These are phyloP conservation scores for Littorina saxatilis DNA, from an alignment of 1,140 invertebrate genomes.

Conservation along the genomic window DNA sequence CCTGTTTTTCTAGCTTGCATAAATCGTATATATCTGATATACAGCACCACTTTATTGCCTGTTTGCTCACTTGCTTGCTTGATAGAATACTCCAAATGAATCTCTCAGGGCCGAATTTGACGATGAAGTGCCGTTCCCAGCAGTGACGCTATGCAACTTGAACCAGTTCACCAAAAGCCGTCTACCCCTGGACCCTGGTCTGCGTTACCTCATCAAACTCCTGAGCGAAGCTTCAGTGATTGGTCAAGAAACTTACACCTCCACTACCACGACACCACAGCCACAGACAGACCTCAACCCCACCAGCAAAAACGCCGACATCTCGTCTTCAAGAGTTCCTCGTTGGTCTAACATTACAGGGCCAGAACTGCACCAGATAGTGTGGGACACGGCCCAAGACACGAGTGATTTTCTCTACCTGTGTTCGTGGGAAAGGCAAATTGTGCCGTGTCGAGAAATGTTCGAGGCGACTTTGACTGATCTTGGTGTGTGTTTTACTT, in stretches of 20 bases:
- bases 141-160: conserved; percentile 9
- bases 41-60: no score
- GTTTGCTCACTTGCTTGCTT: no score
- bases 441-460: not conserved
- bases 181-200: not conserved
- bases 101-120: not conserved
- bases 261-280: not conserved
- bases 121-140: not conserved
- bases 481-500: not conserved
- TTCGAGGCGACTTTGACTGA: not conserved
- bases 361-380: not conserved
- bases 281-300: not conserved
- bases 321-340: not conserved
- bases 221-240: not conserved
- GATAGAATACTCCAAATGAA: no score
- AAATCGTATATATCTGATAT: no score
- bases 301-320: not conserved
- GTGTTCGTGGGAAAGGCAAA: not conserved
- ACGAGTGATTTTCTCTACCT: not conserved
- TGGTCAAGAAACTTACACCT: not conserved
- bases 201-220: not conserved
- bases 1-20: no score
- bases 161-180: not conserved
- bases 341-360: not conserved
- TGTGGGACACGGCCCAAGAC: not conserved